Percentiles rank a stretch among this genome's conserved stretches.
phyloP scores from a whole-genome alignment of 2,113 vertebrate species.

The Sylvia atricapilla region DNA sequence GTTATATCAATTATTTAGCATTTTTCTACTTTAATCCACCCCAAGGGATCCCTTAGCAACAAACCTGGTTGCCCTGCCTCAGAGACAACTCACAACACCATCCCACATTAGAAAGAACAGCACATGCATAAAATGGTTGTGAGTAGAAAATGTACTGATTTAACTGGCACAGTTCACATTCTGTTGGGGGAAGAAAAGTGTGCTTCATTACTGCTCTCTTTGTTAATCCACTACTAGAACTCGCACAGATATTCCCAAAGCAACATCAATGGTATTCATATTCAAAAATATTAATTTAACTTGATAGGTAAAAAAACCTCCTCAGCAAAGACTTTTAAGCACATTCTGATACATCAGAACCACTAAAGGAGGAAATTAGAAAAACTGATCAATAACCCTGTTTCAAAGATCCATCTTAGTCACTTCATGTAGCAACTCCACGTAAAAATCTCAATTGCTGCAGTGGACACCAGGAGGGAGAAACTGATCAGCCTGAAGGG shows the following conservation, averaged over 20 bases:
- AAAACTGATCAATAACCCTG: neutral
- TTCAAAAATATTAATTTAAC: neutral
- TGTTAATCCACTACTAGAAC: neutral
- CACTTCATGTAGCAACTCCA: neutral
- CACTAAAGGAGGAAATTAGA: neutral
- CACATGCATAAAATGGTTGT: neutral
- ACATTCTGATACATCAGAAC: neutral
- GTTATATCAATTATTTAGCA: neutral
- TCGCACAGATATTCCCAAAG: neutral
- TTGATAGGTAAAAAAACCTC: neutral
- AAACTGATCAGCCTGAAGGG: neutral
- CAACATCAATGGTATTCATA: neutral
- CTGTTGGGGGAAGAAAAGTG: neutral
- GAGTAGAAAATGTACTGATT: neutral
- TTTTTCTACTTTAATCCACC: neutral
- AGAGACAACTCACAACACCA: neutral
- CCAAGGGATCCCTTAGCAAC: neutral
- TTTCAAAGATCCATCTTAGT: neutral
- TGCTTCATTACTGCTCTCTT: neutral
- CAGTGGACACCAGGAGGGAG: neutral
- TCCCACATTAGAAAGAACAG: neutral
- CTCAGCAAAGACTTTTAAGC: neutral
- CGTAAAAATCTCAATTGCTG: neutral
- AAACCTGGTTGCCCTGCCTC: neutral
- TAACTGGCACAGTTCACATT: neutral